Evolutionary conservation across 2,113 vertebrate genomes (phyloP).

Genomic region (Vimba vimba): DNA sequence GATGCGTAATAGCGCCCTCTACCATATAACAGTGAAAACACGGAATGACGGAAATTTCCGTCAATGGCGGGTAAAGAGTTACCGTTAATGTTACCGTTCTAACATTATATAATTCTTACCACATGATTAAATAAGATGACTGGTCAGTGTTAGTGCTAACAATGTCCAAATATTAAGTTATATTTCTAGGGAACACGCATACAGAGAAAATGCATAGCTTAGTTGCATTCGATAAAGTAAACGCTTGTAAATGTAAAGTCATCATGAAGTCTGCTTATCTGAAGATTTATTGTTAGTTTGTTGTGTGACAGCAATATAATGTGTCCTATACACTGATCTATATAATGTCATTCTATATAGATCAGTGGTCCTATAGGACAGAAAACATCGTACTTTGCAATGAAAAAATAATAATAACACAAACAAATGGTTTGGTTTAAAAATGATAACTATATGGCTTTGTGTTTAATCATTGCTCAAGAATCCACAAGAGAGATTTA

Average conservation of each 20-base stretch:
- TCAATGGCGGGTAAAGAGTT: neutral
- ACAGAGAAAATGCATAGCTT: neutral
- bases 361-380: neutral
- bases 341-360: neutral
- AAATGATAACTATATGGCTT: constrained; percentile 7
- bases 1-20: too few species aligned
- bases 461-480: constrained; percentile 33
- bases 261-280: neutral
- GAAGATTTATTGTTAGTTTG: neutral
- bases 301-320: neutral
- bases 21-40: too few species aligned
- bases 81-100: neutral
- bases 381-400: neutral
- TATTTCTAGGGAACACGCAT: neutral
- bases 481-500: constrained; percentile 42
- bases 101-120: neutral
- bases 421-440: neutral
- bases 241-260: neutral
- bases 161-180: neutral
- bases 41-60: too few species aligned
- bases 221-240: neutral
- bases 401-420: neutral
- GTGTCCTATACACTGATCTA: neutral
- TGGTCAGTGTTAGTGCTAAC: neutral
- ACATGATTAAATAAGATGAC: neutral